Base-by-base conservation (phyloP, 53 echinoderm and acorn worm species). In the Apostichopus leukothele region DNA sequence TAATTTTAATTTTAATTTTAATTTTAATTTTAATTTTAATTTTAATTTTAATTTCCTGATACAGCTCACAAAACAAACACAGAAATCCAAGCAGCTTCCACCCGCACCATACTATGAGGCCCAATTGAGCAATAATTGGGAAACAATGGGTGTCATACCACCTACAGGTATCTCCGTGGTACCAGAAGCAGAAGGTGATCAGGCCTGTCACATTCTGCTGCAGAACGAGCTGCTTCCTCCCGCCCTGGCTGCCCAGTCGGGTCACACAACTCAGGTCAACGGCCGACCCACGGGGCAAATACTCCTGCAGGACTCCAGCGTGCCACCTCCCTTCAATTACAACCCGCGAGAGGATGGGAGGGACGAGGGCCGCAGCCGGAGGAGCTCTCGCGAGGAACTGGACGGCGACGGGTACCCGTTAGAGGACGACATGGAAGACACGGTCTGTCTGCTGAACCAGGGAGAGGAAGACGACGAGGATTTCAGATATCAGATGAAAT, bases 101-200 rank as follows among this genome's bases (percentile, higher is more conserved):
- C 99, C 99, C 10, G 94, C 99, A 7, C 99, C 99, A 18, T 99
- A 99, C 94, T 99, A 95, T 84, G 94, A 94, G 51, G 89, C 94
- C 10, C 96, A 99, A 66, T 89, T 93, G 55, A 89, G 92, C 51
- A 93, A 94, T 71, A 96, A 96, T 86, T 99, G 99, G 99, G 89
- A 90, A 26, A 50, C 90, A 53, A 76, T 83, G 76, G 76, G 89
- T 52, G 88, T 87, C 19, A 52, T 87, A 87, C 83, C 90, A 14
- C 87, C 86, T 71, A 89, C 93, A 9, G 90, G 85, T 20, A 90
- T 92, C 7, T 90, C 91, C 21, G 93, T 95, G 0, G 87, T 90
- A 21, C 90, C 95, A 18, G 95, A 95, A 73, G 78, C 95, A 2
- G 93, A 91, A 73, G 85, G 89, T 23, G 83, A 90, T 57, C 90